Evolutionary conservation across 2,113 vertebrate genomes (phyloP), one percentile per base, ranked within the genome.

Genomic region (Oenanthe oenanthe): DNA sequence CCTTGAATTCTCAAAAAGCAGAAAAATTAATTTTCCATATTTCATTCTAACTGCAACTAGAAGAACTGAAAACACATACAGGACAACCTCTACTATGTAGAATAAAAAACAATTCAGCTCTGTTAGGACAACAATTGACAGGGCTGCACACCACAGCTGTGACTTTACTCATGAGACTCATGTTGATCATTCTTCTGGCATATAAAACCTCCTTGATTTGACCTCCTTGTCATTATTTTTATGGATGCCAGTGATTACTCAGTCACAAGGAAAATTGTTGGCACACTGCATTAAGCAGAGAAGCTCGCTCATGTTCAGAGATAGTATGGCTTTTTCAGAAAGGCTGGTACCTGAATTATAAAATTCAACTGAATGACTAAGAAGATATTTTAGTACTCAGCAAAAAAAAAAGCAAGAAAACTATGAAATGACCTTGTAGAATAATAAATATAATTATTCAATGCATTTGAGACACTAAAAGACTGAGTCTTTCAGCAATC

Each of bases 141-240:
- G 58, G 16, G 38, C 45, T 93, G 81, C 82, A 83, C 71, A 36
- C 40, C 63, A 96, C 54, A 94, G 81, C 92, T 89, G 81, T 60
- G 90, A 86, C 66, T 85, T 81, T 51, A 86, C 92, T 91, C 92
- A 92, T 22, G 77, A 82, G 71, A 63, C 8, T 66, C 71, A 51
- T 73, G 82, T 54, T 61, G 90, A 92, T 85, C 73, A 75, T 78
- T 77, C 63, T 63, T 36, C 42, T 67, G 79, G 79, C 34, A 7
- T 43, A 92, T 56, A 88, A 89, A 85, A 65, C 66, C 65, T 96
- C 91, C 71, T 82, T 93, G 88, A 88, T 93, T 92, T 95, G 91
- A 61, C 65, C 29, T 88, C 79, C 91, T 67, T 85, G 93, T 92
- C 81, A 83, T 78, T 67, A 85, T 74, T 51, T 93, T 53, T 57